Base-by-base conservation (phyloP, 1,140 invertebrate species). In the Magallana angulata region DNA sequence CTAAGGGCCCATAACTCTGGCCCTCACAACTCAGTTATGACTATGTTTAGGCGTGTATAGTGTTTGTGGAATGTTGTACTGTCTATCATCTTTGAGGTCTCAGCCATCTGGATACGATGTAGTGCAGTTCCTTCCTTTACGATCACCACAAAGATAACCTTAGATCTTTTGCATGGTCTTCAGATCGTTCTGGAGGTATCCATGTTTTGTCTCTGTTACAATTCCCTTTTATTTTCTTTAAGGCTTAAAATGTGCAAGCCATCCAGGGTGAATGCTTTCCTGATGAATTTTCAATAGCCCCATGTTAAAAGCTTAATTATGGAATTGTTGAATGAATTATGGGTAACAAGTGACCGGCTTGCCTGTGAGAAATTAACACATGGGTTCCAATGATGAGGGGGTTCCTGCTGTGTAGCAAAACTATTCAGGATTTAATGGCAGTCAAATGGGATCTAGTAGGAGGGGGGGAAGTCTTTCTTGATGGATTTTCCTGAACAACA, bases 271-370 rank as follows among this genome's bases (percentile, higher is more conserved):
- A 11, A 24, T 76, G 68, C 68, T 76, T 9, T 9, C 68, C 30
- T 48, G 36, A 76, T 76, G 68, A 76, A 24, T 76, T 76, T 30
- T 76, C 68, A 48, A 76, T 76, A 76, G 68, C 24, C 7, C 14
- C 30, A 76, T 76, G 68, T 24, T 76, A 76, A 76, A 76, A 36
- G 24, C 24, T 30, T 76, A 24, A 36, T 76, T 36, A 76, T 76
- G 68, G 24, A 18, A 76, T 76, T 30, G 24, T 76, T 18, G 64
- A 71, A 71, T 36, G 68, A 76, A 30, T 76, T 76, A 30, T 76
- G 68, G 24, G 68, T 76, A 12, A 76, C 68, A 76, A 76, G 24
- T 76, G 68, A 76, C 68, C 68, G 30, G 68, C 24, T 9, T 76
- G 5, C 30, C 24, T 11, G 12, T 30, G 24, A 9, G 68, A 76